Evolutionary conservation across 2,797 vertebrate species (phyloP).

Genomic region (Epinephelus coioides): DNA sequence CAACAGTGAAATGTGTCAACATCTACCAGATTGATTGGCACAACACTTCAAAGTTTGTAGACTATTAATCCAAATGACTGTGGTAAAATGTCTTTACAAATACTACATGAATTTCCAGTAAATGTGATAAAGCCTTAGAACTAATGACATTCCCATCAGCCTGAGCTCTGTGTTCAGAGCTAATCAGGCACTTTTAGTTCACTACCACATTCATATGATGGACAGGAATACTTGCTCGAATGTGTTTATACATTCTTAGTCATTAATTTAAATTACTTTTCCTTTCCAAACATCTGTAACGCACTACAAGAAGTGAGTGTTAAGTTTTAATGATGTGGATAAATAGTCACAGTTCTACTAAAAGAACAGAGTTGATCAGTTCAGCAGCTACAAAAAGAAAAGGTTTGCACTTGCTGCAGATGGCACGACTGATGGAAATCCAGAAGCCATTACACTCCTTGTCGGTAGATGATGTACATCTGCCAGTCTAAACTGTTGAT

Average conservation of each 20-base stretch:
- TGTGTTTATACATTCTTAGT: neutral
- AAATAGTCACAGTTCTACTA: neutral
- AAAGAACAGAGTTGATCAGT: neutral
- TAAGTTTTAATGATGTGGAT: neutral
- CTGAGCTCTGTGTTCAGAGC: too few relatives aligned
- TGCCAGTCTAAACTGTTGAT: neutral
- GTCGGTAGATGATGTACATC: constrained; percentile 15
- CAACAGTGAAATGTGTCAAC: too few relatives aligned
- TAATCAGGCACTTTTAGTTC: too few relatives aligned
- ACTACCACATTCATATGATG: too few relatives aligned
- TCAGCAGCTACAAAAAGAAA: neutral
- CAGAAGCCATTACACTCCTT: neutral
- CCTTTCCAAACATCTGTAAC: neutral
- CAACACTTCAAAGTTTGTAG: too few relatives aligned
- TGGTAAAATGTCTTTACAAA: too few relatives aligned
- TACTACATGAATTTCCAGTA: too few relatives aligned
- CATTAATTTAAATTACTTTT: neutral
- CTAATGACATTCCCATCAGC: too few relatives aligned
- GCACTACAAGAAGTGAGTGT: neutral
- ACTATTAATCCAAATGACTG: too few relatives aligned
- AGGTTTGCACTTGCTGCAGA: neutral
- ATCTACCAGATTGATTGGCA: too few relatives aligned
- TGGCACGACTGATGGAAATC: neutral
- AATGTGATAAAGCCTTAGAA: too few relatives aligned
- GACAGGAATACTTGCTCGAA: too few relatives aligned